A percentile compares a stretch with the other conserved stretches of the same genome.
Conservation (phyloP, 2,888 invertebrate genomes). For the Mayetiola destructor region DNA sequence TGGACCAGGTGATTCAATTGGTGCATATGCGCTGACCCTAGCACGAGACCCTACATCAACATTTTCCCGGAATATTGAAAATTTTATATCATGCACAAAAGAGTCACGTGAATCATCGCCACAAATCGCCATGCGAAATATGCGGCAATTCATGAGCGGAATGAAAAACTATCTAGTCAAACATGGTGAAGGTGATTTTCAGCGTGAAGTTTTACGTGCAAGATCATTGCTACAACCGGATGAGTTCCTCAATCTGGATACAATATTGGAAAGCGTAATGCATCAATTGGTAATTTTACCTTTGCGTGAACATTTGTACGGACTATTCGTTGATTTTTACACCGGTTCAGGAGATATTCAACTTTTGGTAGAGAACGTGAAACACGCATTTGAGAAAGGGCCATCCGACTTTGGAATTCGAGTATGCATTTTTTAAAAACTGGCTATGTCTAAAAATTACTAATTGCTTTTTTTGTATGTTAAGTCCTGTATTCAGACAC, state of each 20-base stretch:
- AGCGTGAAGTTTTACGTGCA: slow-evolving; percentile 64
- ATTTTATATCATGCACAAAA: slow-evolving; percentile 83
- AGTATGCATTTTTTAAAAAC: neutral
- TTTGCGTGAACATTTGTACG: slow-evolving; percentile 67
- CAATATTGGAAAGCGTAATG: slow-evolving; percentile 87
- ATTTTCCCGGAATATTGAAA: slow-evolving; percentile 82
- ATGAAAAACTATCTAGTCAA: slow-evolving; percentile 97
- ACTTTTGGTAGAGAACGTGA: slow-evolving; percentile 41
- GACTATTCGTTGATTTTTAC: slow-evolving; percentile 78
- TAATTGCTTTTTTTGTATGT: slow-evolving; percentile 16
- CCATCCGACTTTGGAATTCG: slow-evolving; percentile 33
- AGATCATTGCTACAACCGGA: slow-evolving; percentile 58
- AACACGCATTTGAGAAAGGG: slow-evolving; percentile 31
- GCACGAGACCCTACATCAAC: slow-evolving; percentile 76
- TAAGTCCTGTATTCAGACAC: slow-evolving; percentile 58
- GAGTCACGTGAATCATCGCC: slow-evolving; percentile 82
- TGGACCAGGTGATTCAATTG: slow-evolving; percentile 54
- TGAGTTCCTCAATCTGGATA: slow-evolving; percentile 89
- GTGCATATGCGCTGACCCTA: slow-evolving; percentile 64
- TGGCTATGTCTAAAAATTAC: slow-evolving; percentile 12
- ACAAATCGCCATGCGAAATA: slow-evolving; percentile 75
- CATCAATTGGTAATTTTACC: slow-evolving; percentile 81
- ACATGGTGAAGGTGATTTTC: slow-evolving; percentile 86
- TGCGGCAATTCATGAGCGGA: slow-evolving; percentile 94
- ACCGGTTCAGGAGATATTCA: slow-evolving; percentile 57